Evolutionary conservation across 1,140 invertebrate species (phyloP).

Genomic region (Chrysomallon squamiferum): DNA sequence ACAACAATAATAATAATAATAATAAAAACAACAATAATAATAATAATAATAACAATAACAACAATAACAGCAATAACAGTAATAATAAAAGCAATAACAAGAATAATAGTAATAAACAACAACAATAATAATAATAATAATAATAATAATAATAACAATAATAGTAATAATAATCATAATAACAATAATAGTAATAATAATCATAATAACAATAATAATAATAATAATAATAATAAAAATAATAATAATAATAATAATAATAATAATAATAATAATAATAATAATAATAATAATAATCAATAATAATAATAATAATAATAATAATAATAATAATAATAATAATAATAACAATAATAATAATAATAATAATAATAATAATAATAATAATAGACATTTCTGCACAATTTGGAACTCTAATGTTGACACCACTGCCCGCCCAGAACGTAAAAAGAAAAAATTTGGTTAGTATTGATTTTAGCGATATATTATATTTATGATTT

Average conservation of each 20-base stretch:
- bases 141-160: conserved; percentile 13
- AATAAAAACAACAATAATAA: too few relatives aligned
- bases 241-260: conserved; percentile 7
- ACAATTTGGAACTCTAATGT: too few relatives aligned
- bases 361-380: neutral
- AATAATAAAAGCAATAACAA: neutral
- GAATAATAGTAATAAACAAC: neutral
- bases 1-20: neutral
- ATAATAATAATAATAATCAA: too few relatives aligned
- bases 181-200: neutral
- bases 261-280: conserved; percentile 9
- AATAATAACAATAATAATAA: neutral
- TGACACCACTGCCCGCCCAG: too few relatives aligned
- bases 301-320: conserved; percentile 5
- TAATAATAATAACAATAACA: neutral
- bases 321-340: conserved; percentile 48
- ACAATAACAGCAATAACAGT: neutral
- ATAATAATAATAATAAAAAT: neutral
- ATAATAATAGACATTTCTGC: too few relatives aligned
- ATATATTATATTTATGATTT: too few relatives aligned
- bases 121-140: neutral
- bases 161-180: neutral
- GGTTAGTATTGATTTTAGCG: too few relatives aligned
- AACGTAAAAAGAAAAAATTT: too few relatives aligned
- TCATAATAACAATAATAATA: neutral